Conservation (phyloP, 2,888 invertebrate species). For the Eilema griseolum region DNA sequence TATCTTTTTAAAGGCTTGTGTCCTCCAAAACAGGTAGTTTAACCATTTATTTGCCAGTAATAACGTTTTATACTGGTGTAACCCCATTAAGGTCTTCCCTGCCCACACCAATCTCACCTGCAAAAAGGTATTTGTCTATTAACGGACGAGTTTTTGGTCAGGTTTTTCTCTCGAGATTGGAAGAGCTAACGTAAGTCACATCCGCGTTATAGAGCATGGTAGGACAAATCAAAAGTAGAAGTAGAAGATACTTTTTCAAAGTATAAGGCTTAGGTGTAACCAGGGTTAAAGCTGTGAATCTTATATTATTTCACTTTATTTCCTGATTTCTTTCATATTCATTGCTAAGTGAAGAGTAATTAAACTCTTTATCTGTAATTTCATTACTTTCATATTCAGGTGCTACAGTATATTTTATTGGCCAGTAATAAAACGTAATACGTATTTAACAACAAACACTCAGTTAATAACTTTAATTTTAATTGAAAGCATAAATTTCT, state of each 20-base stretch:
- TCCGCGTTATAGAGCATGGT: too few species aligned
- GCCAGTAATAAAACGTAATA: constrained; percentile 26
- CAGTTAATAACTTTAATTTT: constrained; percentile 24
- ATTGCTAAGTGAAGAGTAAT: constrained; percentile 17
- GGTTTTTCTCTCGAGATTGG: too few species aligned
- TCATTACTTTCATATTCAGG: constrained; percentile 27
- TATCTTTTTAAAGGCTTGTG: neutral
- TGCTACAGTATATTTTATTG: constrained; percentile 42
- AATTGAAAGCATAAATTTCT: constrained; percentile 38
- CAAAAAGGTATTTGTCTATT: too few species aligned
- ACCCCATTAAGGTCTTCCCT: too few species aligned
- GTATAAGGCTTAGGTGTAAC: neutral
- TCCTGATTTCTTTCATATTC: neutral
- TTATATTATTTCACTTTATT: neutral
- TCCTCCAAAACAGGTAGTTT: neutral
- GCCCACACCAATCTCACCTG: too few species aligned
- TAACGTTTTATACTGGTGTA: neutral
- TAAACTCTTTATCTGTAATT: constrained; percentile 29
- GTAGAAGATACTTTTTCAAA: too few species aligned
- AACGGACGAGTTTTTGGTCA: too few species aligned
- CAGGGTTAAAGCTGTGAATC: neutral
- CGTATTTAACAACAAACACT: constrained; percentile 20
- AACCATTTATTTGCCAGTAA: neutral
- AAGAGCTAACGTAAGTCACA: too few species aligned
- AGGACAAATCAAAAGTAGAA: too few species aligned